phyloP scores from a whole-genome alignment of 2,888 invertebrate genomes.

The Congeria kusceri region DNA sequence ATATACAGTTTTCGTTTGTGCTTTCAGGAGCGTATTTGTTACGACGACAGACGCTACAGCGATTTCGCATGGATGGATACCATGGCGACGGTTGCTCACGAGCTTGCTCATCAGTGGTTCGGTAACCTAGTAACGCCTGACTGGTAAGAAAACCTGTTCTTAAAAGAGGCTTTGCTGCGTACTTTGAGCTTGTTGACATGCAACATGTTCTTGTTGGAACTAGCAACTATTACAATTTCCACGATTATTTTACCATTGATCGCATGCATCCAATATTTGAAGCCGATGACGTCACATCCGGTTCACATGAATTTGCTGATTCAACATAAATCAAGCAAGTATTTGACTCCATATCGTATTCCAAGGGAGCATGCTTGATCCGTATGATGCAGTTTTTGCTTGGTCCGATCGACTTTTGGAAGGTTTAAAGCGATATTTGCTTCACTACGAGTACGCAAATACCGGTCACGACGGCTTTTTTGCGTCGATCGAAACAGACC shows the following conservation, averaged over 20 bases:
- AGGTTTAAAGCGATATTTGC: conserved; percentile 86
- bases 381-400: conserved; percentile 96
- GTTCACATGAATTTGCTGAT: conserved; percentile 95
- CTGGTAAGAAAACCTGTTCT: conserved; percentile 96
- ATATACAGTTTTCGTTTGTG: too few species aligned
- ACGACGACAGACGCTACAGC: conserved; percentile 88
- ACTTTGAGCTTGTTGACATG: conserved; percentile 90
- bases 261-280: conserved; percentile 90
- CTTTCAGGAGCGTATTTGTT: conserved; percentile 89
- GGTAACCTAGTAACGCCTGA: conserved; percentile 92
- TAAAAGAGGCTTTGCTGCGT: conserved; percentile 95
- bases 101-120: conserved; percentile 89
- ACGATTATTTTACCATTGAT: conserved; percentile 84
- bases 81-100: conserved; percentile 90
- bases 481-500: conserved; percentile 87
- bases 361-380: conserved; percentile 92
- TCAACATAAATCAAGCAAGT: conserved; percentile 96
- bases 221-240: conserved; percentile 87
- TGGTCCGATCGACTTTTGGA: conserved; percentile 91
- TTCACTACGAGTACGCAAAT: conserved; percentile 87
- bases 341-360: conserved; percentile 95
- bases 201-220: conserved; percentile 89
- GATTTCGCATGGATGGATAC: conserved; percentile 62
- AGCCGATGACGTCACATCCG: conserved; percentile 91
- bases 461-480: conserved; percentile 93